Conservation (phyloP, 2,888 invertebrate genomes). For the Caenorhabditis becei region DNA sequence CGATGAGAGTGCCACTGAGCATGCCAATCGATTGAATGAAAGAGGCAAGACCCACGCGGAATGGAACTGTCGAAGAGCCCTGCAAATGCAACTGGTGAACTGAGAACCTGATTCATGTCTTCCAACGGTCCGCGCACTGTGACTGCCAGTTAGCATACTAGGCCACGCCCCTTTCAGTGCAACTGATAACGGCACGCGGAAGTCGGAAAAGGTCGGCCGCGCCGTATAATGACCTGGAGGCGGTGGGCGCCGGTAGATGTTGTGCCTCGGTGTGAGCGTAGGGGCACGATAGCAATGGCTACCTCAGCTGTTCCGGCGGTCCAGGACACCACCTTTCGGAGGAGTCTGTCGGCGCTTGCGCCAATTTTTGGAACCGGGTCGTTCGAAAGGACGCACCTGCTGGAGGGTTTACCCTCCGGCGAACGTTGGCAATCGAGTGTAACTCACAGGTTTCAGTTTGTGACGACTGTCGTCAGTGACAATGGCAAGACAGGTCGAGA, state of each 20-base stretch:
- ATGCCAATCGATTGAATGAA: conserved; percentile 72
- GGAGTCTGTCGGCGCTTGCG: background rate
- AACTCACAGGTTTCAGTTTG: conserved; percentile 68
- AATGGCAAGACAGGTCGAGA: conserved; percentile 72
- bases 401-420: conserved; percentile 8
- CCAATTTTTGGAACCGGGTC: conserved; percentile 15
- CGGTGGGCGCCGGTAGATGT: background rate
- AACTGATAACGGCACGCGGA: background rate
- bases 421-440: background rate
- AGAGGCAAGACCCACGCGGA: conserved; percentile 74
- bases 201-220: background rate
- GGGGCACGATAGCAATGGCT: background rate
- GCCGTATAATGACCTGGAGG: background rate
- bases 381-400: conserved; percentile 13
- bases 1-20: conserved; percentile 66
- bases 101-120: too few species aligned
- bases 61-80: conserved; percentile 74
- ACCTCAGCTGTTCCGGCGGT: background rate
- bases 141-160: too few species aligned
- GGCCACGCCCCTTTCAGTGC: background rate
- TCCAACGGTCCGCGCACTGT: background rate
- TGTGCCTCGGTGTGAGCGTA: background rate
- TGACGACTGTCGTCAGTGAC: conserved; percentile 75
- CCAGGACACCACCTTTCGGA: background rate
- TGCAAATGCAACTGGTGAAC: conserved; percentile 50